Evolutionary conservation across 2,888 invertebrate genomes (phyloP).

Genomic region (Andricus curvator): DNA sequence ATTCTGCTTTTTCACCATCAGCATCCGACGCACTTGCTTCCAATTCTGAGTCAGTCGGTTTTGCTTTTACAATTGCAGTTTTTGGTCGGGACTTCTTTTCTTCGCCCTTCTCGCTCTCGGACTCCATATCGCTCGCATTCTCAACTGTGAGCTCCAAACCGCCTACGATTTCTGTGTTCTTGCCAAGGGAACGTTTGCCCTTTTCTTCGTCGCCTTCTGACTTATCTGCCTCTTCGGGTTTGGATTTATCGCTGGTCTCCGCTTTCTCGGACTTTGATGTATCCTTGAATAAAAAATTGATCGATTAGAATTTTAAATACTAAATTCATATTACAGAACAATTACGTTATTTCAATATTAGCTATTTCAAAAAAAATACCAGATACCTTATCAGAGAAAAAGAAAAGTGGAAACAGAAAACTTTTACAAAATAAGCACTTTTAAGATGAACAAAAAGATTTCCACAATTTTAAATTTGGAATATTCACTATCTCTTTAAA

Average conservation of each 20-base stretch:
- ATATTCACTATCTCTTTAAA: no score
- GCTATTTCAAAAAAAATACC: not conserved
- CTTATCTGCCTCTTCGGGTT: slow-evolving; percentile 40
- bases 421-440: no score
- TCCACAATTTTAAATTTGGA: no score
- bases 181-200: slow-evolving; percentile 39
- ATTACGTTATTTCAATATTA: not conserved
- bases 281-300: not conserved
- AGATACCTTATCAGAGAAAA: not conserved
- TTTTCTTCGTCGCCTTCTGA: slow-evolving; percentile 45
- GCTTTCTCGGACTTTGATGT: slow-evolving; percentile 49
- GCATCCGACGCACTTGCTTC: slow-evolving; percentile 69
- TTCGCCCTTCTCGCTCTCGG: slow-evolving; percentile 63
- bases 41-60: slow-evolving; percentile 72
- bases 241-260: slow-evolving; percentile 40
- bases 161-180: slow-evolving; percentile 68
- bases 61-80: slow-evolving; percentile 72
- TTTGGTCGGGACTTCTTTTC: slow-evolving; percentile 64
- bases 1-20: slow-evolving; percentile 65
- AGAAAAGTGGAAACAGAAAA: not conserved
- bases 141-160: slow-evolving; percentile 74
- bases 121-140: slow-evolving; percentile 74
- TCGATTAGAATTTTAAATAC: not conserved
- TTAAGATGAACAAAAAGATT: no score
- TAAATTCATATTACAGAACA: not conserved